phyloP scores from a whole-genome alignment of 2,113 vertebrate species.

The Petrocephalus microphthalmus region DNA sequence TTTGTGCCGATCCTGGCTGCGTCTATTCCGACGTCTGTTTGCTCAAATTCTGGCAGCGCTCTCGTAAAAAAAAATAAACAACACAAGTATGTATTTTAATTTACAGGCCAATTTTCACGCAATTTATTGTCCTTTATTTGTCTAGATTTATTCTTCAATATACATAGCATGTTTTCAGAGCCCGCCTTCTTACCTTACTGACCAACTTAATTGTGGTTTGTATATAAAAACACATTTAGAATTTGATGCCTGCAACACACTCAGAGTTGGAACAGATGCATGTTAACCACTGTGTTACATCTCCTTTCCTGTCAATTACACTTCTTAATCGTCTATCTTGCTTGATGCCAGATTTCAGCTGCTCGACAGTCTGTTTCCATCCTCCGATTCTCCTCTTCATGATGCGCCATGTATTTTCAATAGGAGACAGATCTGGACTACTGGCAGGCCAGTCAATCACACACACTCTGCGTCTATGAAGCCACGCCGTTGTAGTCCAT shows the following conservation, averaged over 20 bases:
- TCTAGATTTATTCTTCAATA: not conserved
- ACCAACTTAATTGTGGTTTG: not conserved
- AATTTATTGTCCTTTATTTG: not conserved
- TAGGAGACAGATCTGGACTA: not conserved
- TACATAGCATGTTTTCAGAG: not conserved
- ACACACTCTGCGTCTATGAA: not conserved
- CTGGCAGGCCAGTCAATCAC: not conserved
- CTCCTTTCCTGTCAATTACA: not conserved
- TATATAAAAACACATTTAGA: not conserved
- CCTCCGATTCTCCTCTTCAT: not conserved
- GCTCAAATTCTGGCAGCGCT: not conserved
- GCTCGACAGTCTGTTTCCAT: not conserved
- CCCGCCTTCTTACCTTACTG: not conserved
- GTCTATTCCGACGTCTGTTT: not conserved
- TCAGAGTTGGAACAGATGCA: not conserved
- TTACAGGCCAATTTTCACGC: not conserved
- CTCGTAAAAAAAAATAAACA: not conserved
- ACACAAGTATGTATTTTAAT: not conserved
- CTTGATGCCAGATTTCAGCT: not conserved
- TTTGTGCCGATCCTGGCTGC: not conserved
- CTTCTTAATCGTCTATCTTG: not conserved
- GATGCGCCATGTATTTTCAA: not conserved
- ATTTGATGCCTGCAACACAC: not conserved
- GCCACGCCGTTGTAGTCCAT: not conserved
- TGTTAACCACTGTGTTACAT: too few species aligned